A percentile compares a stretch with the other conserved stretches of the same genome.
These are phyloP conservation scores for Drusus annulatus DNA, from an alignment of 1,140 invertebrate genomes.

Conservation along the genomic window DNA sequence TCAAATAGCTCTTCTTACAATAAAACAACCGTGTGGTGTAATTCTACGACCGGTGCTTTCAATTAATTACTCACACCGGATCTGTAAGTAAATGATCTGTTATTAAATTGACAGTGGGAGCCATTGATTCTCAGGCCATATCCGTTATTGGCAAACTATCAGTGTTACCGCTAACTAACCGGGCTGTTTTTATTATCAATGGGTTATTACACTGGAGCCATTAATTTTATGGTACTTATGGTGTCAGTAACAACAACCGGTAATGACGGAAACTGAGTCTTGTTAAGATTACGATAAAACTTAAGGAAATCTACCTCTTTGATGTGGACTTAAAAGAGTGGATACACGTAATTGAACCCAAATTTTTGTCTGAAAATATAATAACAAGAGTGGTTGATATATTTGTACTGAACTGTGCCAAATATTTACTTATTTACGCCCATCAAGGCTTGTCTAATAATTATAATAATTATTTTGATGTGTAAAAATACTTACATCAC, in stretches of 20 bases:
- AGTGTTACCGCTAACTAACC: background rate
- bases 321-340: background rate
- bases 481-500: no score
- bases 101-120: slow-evolving; percentile 2
- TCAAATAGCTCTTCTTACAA: no score
- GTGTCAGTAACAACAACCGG: background rate
- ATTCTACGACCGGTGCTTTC: no score
- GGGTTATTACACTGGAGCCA: no score
- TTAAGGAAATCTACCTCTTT: background rate
- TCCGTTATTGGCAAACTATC: background rate
- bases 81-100: background rate
- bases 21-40: no score
- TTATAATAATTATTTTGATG: no score
- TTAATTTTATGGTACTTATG: slow-evolving; percentile 3
- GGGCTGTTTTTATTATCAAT: background rate
- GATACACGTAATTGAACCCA: no score
- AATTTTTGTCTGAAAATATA: no score
- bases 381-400: no score
- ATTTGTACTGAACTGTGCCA: no score
- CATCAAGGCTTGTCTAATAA: no score
- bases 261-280: background rate
- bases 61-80: background rate
- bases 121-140: background rate
- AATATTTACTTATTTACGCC: no score
- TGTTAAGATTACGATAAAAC: background rate